Conservation (phyloP, 1,140 invertebrate species). For the Chrysomallon squamiferum region DNA sequence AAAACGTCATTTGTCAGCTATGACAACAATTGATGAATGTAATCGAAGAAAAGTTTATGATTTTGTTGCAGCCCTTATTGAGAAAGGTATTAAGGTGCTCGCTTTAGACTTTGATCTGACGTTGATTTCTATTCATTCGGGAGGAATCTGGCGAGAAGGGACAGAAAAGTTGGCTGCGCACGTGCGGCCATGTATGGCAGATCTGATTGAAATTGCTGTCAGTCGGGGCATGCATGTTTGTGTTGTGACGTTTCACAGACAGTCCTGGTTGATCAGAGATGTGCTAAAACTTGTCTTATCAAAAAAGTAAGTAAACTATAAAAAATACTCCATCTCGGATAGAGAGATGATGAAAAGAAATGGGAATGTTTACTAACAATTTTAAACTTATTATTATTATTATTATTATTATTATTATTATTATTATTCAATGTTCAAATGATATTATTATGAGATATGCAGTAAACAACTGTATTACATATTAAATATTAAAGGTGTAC, state of each 20-base stretch:
- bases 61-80: slow-evolving; percentile 30
- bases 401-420: no score
- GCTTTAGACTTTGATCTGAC: slow-evolving; percentile 62
- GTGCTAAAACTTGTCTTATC: slow-evolving; percentile 47
- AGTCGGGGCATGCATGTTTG: slow-evolving; percentile 47
- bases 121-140: slow-evolving; percentile 56
- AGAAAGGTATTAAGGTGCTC: slow-evolving; percentile 53
- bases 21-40: not conserved
- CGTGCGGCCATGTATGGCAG: slow-evolving; percentile 56
- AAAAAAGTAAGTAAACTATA: slow-evolving; percentile 28
- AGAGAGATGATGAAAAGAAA: no score
- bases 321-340: not conserved
- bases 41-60: slow-evolving; percentile 63
- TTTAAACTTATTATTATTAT: no score
- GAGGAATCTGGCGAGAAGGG: slow-evolving; percentile 56
- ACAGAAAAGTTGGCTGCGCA: slow-evolving; percentile 46
- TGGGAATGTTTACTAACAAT: no score
- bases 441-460: no score
- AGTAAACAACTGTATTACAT: no score
- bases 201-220: slow-evolving; percentile 48
- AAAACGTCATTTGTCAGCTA: not conserved
- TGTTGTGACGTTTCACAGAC: slow-evolving; percentile 58
- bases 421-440: no score
- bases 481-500: no score
- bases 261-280: slow-evolving; percentile 56